A percentile compares a stretch with the other conserved stretches of the same genome.
Conservation (phyloP, 2,888 invertebrate species). For the Agrotis exclamationis region DNA sequence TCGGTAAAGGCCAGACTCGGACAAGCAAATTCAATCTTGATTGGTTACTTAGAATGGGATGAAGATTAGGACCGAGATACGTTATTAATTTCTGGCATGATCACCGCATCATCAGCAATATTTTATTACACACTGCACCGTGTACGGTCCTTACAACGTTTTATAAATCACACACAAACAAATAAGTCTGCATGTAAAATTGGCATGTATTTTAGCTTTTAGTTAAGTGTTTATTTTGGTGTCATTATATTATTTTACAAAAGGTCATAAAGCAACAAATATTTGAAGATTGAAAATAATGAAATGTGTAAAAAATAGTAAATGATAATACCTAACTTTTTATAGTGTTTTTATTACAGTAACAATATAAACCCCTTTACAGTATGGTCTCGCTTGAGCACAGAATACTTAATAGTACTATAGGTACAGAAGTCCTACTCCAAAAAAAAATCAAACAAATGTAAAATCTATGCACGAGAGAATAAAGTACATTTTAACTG, state of each 20-base stretch:
- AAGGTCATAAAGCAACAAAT: slow-evolving; percentile 22
- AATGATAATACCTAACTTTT: slow-evolving; percentile 10
- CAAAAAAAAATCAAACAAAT: too few relatives aligned
- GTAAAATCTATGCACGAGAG: too few relatives aligned
- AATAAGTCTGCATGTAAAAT: background rate
- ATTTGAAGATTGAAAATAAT: slow-evolving; percentile 18
- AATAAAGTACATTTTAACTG: too few relatives aligned
- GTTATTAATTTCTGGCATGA: background rate
- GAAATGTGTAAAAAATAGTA: slow-evolving; percentile 28
- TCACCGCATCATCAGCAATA: background rate
- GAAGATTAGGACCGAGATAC: too few relatives aligned
- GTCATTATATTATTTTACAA: slow-evolving; percentile 28
- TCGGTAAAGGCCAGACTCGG: too few relatives aligned
- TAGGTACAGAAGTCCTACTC: too few relatives aligned
- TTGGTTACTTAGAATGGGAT: too few relatives aligned
- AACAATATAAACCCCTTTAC: too few relatives aligned
- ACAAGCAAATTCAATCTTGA: too few relatives aligned
- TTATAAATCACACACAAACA: background rate
- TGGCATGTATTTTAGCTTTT: slow-evolving; percentile 16
- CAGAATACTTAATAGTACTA: too few relatives aligned
- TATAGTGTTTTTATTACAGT: too few relatives aligned
- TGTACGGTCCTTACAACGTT: background rate
- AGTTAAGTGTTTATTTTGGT: slow-evolving; percentile 29
- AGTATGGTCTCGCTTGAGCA: too few relatives aligned
- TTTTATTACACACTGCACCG: background rate